These are phyloP conservation scores for Ischnus inquisitorius DNA, from an alignment of 2,888 invertebrate species.

Conservation along the genomic window DNA sequence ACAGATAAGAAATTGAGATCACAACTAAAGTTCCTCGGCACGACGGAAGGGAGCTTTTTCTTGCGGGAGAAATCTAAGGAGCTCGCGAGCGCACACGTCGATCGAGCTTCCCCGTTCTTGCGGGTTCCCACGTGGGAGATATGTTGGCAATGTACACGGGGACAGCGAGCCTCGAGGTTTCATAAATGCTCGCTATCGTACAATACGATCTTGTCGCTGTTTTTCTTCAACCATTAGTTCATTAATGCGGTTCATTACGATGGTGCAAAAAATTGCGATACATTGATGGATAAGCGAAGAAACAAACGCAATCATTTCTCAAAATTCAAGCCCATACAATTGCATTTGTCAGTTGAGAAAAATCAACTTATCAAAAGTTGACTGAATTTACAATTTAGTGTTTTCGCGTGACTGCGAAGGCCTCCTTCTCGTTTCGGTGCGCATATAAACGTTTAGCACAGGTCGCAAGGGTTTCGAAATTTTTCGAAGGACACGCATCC, in stretches of 20 bases:
- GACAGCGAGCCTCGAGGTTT: not conserved
- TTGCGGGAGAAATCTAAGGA: not conserved
- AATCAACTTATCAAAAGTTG: not conserved
- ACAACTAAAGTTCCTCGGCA: slow-evolving; percentile 3
- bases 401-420: not conserved
- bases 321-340: no score
- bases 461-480: slow-evolving; percentile 32
- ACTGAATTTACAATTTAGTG: not conserved
- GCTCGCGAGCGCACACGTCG: not conserved
- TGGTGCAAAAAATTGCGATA: not conserved
- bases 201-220: slow-evolving; percentile 6
- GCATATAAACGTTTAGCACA: not conserved
- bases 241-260: not conserved
- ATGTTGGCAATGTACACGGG: not conserved
- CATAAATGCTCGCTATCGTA: slow-evolving; percentile 13
- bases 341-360: not conserved
- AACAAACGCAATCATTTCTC: no score
- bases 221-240: not conserved
- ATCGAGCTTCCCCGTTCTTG: not conserved
- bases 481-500: not conserved
- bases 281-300: no score
- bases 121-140: slow-evolving; percentile 18
- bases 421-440: not conserved
- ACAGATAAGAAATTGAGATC: slow-evolving; percentile 28
- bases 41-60: slow-evolving; percentile 24